Evolutionary conservation across 2,797 vertebrate genomes (phyloP), one percentile per base, ranked within the genome.

Genomic region (Chloroceryle amazona): DNA sequence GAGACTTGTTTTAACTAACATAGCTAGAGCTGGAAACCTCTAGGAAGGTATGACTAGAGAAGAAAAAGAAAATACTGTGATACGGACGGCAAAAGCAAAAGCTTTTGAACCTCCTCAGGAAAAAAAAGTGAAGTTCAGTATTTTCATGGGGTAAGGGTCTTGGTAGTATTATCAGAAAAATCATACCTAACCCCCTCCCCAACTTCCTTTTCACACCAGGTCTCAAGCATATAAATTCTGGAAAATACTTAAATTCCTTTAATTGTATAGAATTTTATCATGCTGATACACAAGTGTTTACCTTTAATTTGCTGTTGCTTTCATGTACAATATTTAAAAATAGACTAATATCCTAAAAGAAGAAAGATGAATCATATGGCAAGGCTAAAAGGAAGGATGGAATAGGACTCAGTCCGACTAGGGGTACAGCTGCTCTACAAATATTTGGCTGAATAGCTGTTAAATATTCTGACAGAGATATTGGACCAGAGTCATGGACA

Each of bases 301-400:
- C 96, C 91, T 97, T 98, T 95, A 97, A 96, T 92, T 89, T 92
- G 92, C 88, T 96, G 81, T 97, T 96, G 96, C 89, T 96, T 97
- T 96, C 96, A 96, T 98, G 98, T 98, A 98, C 98, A 96, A 97
- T 96, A 97, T 98, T 98, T 98, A 98, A 99, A 99, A 99, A 99
- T 99, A 99, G 98, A 98, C 96, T 96, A 98, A 98, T 98, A 98
- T 98, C 99, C 99, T 99, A 99, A 99, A 99, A 99, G 98, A 98
- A 98, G 99, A 98, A 97, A 95, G 98, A 98, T 99, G 99, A 99
- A 99, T 99, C 99, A 99, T 98, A 98, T 96, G 97, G 98, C 97
- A 92, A 91, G 86, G 94, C 97, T 97, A 98, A 98, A 98, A 98
- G 98, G 98, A 98, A 98, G 97, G 96, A 93, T 80, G 97, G 98